These are phyloP conservation scores for Ascidia mentula DNA, from an alignment of 23 tunicate species.

Conservation along the genomic window DNA sequence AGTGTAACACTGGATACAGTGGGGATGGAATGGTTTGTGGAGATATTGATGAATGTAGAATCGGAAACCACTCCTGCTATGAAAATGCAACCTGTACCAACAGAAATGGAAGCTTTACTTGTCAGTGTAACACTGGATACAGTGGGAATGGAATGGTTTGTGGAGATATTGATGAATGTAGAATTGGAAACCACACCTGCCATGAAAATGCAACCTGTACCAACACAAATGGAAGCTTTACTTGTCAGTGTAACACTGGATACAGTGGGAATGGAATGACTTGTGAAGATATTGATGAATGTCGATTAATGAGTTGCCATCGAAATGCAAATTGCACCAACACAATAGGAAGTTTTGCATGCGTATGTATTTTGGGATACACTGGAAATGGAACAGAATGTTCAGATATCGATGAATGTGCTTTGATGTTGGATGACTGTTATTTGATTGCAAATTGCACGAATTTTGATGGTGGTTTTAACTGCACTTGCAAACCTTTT, in stretches of 20 bases:
- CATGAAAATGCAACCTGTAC: no score
- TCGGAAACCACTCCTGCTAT: no score
- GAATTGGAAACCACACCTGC: no score
- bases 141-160: no score
- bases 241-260: neutral
- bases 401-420: neutral
- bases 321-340: neutral
- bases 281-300: neutral
- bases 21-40: no score
- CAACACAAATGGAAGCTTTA: neutral
- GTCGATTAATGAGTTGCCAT: neutral
- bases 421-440: neutral
- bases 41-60: no score
- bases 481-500: neutral
- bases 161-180: no score
- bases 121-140: no score
- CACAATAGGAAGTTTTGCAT: no score
- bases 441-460: neutral
- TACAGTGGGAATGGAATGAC: neutral
- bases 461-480: neutral
- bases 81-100: no score
- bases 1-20: no score
- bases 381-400: neutral
- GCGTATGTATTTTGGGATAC: neutral
- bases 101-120: no score